Conservation (phyloP, 2,113 vertebrate genomes). For the Neogobius melanostomus region DNA sequence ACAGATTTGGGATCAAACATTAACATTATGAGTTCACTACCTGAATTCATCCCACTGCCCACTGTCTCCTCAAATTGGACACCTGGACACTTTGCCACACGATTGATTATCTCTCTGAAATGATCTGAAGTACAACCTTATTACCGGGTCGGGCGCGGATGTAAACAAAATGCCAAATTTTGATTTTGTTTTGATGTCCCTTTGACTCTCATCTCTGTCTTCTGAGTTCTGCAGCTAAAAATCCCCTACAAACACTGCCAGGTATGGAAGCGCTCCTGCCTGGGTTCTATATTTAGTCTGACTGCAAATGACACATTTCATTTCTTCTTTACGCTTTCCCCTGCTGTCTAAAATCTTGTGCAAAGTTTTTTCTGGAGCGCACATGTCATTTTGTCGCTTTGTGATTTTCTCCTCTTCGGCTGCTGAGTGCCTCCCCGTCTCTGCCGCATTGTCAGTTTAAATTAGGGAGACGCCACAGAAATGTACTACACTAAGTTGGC, state of each 20-base stretch:
- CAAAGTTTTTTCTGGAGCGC: slow-evolving; percentile 1
- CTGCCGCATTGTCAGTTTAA: slow-evolving; percentile 4
- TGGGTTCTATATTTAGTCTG: slow-evolving; percentile 56
- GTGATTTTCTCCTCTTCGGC: slow-evolving; percentile 9
- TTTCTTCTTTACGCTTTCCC: slow-evolving; percentile 31
- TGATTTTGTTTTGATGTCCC: slow-evolving; percentile 12
- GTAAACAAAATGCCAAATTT: too few species aligned
- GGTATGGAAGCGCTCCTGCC: slow-evolving; percentile 40
- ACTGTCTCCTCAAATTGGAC: too few species aligned
- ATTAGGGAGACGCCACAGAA: slow-evolving; percentile 17
- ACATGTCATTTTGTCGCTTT: slow-evolving; percentile 18
- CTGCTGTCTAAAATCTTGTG: slow-evolving; percentile 27
- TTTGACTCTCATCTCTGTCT: slow-evolving; percentile 22
- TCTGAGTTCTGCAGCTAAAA: slow-evolving; percentile 41
- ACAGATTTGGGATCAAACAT: too few species aligned
- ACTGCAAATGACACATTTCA: slow-evolving; percentile 37
- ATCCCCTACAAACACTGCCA: slow-evolving; percentile 49
- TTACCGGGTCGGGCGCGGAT: too few species aligned
- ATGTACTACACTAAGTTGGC: slow-evolving; percentile 1
- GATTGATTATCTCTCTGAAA: too few species aligned
- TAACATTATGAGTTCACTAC: too few species aligned
- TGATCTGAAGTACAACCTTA: too few species aligned
- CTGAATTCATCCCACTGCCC: too few species aligned
- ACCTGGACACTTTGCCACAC: too few species aligned
- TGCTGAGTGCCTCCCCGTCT: background rate